Evolutionary conservation across 2,797 vertebrate species (phyloP).

Genomic region (Ptychadena robeensis): DNA sequence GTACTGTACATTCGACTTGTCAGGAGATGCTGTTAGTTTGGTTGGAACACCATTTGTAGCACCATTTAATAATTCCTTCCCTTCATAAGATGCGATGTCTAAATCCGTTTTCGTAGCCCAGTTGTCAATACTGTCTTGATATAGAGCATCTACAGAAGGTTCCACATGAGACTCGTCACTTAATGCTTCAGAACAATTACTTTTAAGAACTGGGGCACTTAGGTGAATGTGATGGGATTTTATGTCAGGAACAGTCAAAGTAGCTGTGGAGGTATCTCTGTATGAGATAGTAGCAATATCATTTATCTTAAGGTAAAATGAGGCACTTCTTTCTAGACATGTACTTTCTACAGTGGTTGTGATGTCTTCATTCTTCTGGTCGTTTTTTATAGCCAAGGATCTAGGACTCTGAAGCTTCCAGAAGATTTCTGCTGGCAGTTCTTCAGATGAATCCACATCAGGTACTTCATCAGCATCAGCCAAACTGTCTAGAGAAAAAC

Average conservation of each 20-base stretch:
- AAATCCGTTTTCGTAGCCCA: neutral
- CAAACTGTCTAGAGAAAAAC: conserved; percentile 73
- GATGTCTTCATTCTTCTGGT: conserved; percentile 53
- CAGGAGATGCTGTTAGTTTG: neutral
- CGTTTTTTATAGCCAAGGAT: conserved; percentile 55
- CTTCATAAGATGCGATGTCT: neutral
- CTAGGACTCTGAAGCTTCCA: conserved; percentile 75
- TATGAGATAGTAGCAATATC: conserved; percentile 5
- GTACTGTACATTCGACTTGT: neutral
- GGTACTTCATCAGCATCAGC: conserved; percentile 69
- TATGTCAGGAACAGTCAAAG: conserved; percentile 65
- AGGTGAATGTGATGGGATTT: conserved; percentile 18
- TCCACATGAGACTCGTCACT: conserved; percentile 66
- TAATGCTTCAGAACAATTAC: conserved; percentile 77
- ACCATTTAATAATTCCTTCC: neutral
- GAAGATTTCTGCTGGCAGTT: conserved; percentile 79
- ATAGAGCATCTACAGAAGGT: conserved; percentile 63
- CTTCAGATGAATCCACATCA: conserved; percentile 71
- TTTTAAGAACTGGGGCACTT: conserved; percentile 65
- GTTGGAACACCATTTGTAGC: neutral
- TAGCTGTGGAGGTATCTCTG: conserved; percentile 46
- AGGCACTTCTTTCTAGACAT: conserved; percentile 62
- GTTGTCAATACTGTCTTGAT: conserved; percentile 56
- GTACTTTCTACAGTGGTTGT: neutral
- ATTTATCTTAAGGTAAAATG: conserved; percentile 72